Evolutionary conservation across 2,888 invertebrate species (phyloP), one percentile per base, ranked within the genome.

Genomic region (Hydropsyche betteni): DNA sequence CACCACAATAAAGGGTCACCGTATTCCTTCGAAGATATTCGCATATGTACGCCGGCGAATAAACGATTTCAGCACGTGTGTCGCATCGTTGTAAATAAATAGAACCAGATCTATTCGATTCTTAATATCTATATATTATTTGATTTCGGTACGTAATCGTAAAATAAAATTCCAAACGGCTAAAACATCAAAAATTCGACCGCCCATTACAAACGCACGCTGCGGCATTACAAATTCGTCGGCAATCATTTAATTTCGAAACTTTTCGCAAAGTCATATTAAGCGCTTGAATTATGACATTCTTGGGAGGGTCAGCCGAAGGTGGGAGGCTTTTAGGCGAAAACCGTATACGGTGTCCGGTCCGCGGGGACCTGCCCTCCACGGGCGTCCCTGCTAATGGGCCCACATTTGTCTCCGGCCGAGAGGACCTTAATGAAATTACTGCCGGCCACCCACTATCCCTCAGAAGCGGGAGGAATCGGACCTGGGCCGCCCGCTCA

Each of bases 391-490:
- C 82, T 83, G 73, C 87, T 87, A 88, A 88, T 88, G 87, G 87
- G 86, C 80, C 84, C 86, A 78, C 87, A 88, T 88, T 87, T 87
- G 87, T 88, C 87, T 87, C 87, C 87, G 86, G 86, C 76, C 86
- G 85, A 86, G 84, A 85, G 86, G 85, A 84, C 84, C 83, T 87
- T 88, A 88, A 88, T 88, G 88, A 88, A 88, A 88, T 88, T 88
- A 88, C 87, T 86, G 87, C 87, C 87, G 84, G 86, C 79, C 68
- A 64, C 79, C 71, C 74, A 70, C 64, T 44, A 14, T 61, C 74
- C 58, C 34, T 71, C 61, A 24, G 71, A 50, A n/a, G 6, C 34
- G 52, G 64, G 64, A 64, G 36, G n/a, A 52, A 1, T 52, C 71
- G 55, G 71, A 55, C 72, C 33, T 36, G 34, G 58, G 38, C 14